Conservation (phyloP, 64 coral and sea anemone genomes). For the Montipora cactus region DNA sequence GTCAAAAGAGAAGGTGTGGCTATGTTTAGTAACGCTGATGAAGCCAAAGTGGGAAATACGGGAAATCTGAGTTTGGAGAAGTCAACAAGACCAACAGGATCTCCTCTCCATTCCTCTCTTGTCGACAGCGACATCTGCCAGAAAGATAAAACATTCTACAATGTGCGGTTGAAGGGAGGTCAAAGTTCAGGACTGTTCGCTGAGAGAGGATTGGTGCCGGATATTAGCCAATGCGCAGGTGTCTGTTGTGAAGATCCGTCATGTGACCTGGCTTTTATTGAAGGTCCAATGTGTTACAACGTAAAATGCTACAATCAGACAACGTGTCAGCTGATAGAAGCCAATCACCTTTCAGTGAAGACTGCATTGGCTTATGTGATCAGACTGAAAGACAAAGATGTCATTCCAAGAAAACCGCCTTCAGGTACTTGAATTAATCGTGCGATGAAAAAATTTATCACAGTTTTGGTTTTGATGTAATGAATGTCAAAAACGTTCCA, state of each 20-base stretch:
- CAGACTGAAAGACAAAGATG: constrained; percentile 56
- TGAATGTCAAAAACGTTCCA: no score
- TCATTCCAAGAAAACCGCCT: constrained; percentile 40
- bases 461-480: no score
- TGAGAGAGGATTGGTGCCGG: constrained; percentile 61
- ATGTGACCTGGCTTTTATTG: constrained; percentile 92
- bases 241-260: constrained; percentile 85
- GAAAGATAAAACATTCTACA: constrained; percentile 68
- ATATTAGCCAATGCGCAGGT: constrained; percentile 65
- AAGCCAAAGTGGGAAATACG: constrained; percentile 38
- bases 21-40: constrained; percentile 74
- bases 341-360: constrained; percentile 69
- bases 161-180: constrained; percentile 82
- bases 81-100: background rate
- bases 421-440: no score
- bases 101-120: background rate
- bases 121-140: constrained; percentile 39
- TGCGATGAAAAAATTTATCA: no score
- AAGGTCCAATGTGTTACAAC: constrained; percentile 83
- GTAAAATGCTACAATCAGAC: constrained; percentile 79
- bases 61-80: background rate
- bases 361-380: constrained; percentile 77
- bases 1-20: constrained; percentile 68
- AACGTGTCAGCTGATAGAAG: constrained; percentile 73
- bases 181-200: constrained; percentile 78